These are phyloP conservation scores for Scaptomyza tumidula DNA, from an alignment of 2,888 invertebrate species.

Conservation along the genomic window DNA sequence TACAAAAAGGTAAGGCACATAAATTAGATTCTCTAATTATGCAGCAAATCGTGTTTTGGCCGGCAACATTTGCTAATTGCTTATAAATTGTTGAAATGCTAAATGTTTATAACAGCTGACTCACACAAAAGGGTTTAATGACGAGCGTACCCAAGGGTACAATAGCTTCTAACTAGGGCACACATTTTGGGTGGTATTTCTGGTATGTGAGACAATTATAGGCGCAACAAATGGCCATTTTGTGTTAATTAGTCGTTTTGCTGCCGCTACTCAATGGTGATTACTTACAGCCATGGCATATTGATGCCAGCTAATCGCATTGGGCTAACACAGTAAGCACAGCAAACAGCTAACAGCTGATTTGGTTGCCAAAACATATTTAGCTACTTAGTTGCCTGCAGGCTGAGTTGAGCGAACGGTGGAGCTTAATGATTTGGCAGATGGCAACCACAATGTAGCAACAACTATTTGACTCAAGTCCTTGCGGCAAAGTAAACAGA, in stretches of 20 bases:
- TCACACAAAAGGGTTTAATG: constrained; percentile 65
- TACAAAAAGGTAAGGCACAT: constrained; percentile 19
- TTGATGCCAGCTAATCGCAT: constrained; percentile 50
- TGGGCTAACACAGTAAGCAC: constrained; percentile 18
- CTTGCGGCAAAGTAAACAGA: constrained; percentile 8
- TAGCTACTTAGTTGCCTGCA: constrained; percentile 45
- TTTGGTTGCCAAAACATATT: constrained; percentile 43
- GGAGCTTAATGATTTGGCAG: constrained; percentile 41
- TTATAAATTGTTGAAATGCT: constrained; percentile 71
- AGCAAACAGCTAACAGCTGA: not conserved
- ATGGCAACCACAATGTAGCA: constrained; percentile 44
- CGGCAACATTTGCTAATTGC: constrained; percentile 64
- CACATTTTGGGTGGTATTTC: not conserved
- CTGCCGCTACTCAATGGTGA: constrained; percentile 27
- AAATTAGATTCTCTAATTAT: constrained; percentile 62
- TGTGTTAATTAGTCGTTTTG: constrained; percentile 58
- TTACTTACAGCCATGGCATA: constrained; percentile 46
- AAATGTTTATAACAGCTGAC: constrained; percentile 67
- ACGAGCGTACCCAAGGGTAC: constrained; percentile 46
- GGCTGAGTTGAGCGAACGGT: constrained; percentile 37
- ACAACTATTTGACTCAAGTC: constrained; percentile 24
- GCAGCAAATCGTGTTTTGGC: constrained; percentile 28
- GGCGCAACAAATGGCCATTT: constrained; percentile 71
- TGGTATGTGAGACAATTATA: constrained; percentile 55
- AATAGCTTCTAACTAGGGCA: constrained; percentile 27